Conservation (phyloP, 2,797 vertebrate genomes). For the Argya squamiceps region DNA sequence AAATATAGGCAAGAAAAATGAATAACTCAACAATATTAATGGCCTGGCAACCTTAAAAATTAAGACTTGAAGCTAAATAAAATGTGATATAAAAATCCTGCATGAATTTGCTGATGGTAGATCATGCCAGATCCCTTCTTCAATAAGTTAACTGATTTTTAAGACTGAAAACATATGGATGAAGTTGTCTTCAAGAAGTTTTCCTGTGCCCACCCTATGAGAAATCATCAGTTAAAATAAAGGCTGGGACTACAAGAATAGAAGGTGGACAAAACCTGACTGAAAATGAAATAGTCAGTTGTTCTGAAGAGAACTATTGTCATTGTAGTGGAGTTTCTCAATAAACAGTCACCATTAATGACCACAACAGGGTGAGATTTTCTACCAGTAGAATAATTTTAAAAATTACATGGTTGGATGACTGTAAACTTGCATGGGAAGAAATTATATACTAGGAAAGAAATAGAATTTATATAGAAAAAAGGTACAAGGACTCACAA, state of each 20-base stretch:
- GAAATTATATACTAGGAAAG: not conserved
- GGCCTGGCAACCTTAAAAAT: not conserved
- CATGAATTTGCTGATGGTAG: not conserved
- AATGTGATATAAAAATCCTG: not conserved
- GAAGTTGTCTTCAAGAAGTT: not conserved
- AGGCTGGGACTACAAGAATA: not conserved
- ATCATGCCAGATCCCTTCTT: not conserved
- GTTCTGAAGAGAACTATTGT: not conserved
- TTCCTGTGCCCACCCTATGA: not conserved
- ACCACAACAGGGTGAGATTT: not conserved
- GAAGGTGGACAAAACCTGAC: not conserved
- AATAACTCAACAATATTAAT: not conserved
- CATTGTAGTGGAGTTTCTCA: not conserved
- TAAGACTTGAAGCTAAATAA: not conserved
- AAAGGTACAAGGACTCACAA: not conserved
- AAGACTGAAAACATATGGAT: not conserved
- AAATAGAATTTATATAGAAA: not conserved
- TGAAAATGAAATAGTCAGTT: not conserved
- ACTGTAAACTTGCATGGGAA: not conserved
- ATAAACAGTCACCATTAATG: not conserved
- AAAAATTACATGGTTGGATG: not conserved
- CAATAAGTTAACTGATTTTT: not conserved
- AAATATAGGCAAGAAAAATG: not conserved
- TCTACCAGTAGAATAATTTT: not conserved
- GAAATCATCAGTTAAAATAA: not conserved